A percentile compares a stretch with the other conserved stretches of the same genome.
phyloP scores from a whole-genome alignment of 2,888 invertebrate genomes.

The Dysmachus trigonus region DNA sequence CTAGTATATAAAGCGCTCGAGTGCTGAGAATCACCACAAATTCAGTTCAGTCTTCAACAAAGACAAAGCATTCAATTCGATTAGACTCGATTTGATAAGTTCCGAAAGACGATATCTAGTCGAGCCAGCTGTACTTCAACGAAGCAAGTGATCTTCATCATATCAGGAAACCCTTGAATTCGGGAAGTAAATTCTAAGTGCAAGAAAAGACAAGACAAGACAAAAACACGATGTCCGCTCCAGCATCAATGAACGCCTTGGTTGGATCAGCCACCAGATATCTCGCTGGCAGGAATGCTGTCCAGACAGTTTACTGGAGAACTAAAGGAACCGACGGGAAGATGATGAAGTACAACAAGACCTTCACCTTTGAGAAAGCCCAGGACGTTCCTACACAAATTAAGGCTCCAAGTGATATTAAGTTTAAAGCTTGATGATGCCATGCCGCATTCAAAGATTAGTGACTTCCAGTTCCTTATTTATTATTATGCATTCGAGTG shows the following conservation, averaged over 20 bases:
- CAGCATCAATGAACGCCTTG: conserved; percentile 56
- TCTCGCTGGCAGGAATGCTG: conserved; percentile 77
- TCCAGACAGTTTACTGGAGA: conserved; percentile 82
- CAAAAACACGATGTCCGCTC: conserved; percentile 1
- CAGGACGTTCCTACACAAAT: conserved; percentile 6
- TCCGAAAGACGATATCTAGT: neutral
- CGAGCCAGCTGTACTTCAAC: neutral
- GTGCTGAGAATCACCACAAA: neutral
- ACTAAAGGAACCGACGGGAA: conserved; percentile 63
- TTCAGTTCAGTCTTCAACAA: neutral
- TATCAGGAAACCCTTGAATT: neutral
- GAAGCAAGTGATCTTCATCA: neutral
- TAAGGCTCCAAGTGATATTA: neutral
- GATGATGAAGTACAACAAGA: conserved; percentile 31
- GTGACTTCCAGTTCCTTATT: neutral
- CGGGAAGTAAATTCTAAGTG: neutral
- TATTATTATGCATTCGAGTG: neutral
- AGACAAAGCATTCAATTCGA: neutral
- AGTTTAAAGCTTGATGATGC: neutral
- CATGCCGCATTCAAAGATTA: neutral
- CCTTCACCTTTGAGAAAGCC: conserved; percentile 11
- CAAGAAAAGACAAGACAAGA: neutral
- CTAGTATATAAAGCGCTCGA: neutral
- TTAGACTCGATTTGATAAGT: neutral
- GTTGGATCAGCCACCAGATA: conserved; percentile 77